A percentile compares a stretch with the other conserved stretches of the same genome.
Evolutionary conservation across 2,888 invertebrate genomes (phyloP).

Genomic region (Apamea anceps): DNA sequence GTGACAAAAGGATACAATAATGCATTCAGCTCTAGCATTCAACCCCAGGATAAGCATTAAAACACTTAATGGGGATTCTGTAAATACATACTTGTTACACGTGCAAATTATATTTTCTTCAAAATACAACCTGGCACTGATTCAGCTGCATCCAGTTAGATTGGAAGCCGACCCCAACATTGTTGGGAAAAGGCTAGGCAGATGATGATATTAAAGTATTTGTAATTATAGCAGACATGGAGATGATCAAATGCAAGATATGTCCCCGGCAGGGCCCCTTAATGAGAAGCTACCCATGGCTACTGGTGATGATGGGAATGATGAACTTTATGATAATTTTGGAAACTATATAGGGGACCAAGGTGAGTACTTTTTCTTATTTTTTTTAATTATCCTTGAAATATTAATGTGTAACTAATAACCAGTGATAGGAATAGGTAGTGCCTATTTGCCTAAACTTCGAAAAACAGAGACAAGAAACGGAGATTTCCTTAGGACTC

Average conservation of each 20-base stretch:
- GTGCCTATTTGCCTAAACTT: too few relatives aligned
- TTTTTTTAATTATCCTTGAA: neutral
- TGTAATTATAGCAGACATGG: conserved; percentile 33
- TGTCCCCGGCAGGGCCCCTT: conserved; percentile 75
- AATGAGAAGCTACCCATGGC: conserved; percentile 69
- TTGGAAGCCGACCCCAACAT: neutral
- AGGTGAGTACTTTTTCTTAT: conserved; percentile 67
- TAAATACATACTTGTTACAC: neutral
- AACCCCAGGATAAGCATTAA: too few relatives aligned
- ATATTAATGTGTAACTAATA: too few relatives aligned
- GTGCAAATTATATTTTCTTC: neutral
- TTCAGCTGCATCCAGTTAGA: neutral
- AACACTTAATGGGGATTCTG: neutral
- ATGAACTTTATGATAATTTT: conserved; percentile 83
- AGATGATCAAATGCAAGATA: conserved; percentile 70
- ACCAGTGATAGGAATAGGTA: too few relatives aligned
- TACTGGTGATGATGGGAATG: conserved; percentile 73
- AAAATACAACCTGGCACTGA: neutral
- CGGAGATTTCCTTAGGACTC: too few relatives aligned
- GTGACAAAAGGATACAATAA: too few relatives aligned
- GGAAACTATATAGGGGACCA: conserved; percentile 85
- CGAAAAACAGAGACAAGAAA: too few relatives aligned
- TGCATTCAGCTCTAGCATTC: neutral
- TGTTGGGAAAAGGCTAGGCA: neutral
- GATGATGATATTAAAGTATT: neutral